These are phyloP conservation scores for Drosophila vallismaia DNA, from an alignment of 2,888 invertebrate genomes.

Conservation along the genomic window DNA sequence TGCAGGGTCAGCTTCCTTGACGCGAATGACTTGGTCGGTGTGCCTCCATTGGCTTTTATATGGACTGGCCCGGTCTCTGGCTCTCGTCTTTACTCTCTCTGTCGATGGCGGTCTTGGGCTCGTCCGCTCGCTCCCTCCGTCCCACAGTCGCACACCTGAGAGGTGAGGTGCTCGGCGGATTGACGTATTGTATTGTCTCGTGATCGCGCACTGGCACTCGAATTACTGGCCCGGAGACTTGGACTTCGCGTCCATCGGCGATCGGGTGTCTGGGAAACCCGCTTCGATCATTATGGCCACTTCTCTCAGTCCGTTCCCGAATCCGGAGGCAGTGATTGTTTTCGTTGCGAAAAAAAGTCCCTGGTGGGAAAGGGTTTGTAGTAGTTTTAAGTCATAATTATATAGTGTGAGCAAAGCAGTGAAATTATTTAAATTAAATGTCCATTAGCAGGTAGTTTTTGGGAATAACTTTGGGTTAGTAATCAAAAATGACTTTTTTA, in stretches of 20 bases:
- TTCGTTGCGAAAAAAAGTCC: constrained; percentile 43
- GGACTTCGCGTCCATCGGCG: constrained; percentile 17
- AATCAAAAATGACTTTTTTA: neutral
- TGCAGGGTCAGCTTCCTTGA: constrained; percentile 64
- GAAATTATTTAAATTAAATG: constrained; percentile 8
- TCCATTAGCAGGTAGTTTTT: neutral
- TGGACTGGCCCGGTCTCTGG: constrained; percentile 20
- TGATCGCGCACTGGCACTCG: constrained; percentile 26
- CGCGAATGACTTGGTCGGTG: constrained; percentile 70
- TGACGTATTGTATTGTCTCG: constrained; percentile 42
- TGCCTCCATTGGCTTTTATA: constrained; percentile 71
- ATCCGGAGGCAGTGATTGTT: constrained; percentile 31
- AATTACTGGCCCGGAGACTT: constrained; percentile 35
- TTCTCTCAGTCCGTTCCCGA: constrained; percentile 35
- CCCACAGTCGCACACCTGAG: constrained; percentile 27
- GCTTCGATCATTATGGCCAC: constrained; percentile 52
- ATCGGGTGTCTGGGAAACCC: constrained; percentile 57
- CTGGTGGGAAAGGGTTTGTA: constrained; percentile 43
- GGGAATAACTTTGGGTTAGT: neutral
- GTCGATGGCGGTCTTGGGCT: neutral
- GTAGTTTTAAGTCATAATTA: constrained; percentile 52
- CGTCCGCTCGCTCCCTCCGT: neutral
- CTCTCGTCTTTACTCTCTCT: constrained; percentile 8
- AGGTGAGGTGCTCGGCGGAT: constrained; percentile 4
- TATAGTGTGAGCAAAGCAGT: constrained; percentile 18